Conservation (phyloP, 2,113 vertebrate species). For the Nothoprocta perdicaria region DNA sequence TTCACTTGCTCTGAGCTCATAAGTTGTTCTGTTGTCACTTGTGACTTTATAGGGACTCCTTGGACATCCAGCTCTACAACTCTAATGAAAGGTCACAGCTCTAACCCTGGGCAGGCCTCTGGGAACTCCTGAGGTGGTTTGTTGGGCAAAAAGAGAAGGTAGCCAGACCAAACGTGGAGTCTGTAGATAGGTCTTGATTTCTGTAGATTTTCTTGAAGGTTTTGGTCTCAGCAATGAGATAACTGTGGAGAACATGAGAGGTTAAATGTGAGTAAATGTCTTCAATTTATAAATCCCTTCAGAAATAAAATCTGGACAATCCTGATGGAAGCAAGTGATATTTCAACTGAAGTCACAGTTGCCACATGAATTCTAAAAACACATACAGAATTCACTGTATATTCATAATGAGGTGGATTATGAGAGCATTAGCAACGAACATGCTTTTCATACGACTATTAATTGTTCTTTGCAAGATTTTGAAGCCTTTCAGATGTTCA, state of each 20-base stretch:
- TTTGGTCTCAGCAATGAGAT: neutral
- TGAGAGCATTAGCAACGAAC: conserved; percentile 8
- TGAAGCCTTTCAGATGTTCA: conserved; percentile 14
- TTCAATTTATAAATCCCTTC: neutral
- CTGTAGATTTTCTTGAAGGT: neutral
- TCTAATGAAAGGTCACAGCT: neutral
- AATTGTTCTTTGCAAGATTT: conserved; percentile 6
- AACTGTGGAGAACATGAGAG: neutral
- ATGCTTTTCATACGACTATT: conserved; percentile 25
- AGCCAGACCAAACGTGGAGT: neutral
- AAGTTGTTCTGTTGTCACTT: neutral
- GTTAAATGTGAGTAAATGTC: conserved; percentile 5
- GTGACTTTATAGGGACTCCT: neutral
- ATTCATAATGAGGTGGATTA: conserved; percentile 26
- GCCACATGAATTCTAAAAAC: conserved; percentile 47
- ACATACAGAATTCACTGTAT: neutral
- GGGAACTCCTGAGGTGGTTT: neutral
- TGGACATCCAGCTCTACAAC: neutral
- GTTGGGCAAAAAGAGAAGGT: accelerated
- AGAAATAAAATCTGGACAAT: neutral
- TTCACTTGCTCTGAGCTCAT: neutral
- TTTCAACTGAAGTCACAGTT: conserved; percentile 17
- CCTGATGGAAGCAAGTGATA: neutral
- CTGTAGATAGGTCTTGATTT: neutral
- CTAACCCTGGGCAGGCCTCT: neutral